Conservation (phyloP, 2,113 vertebrate genomes). For the Hyperoodon ampullatus region DNA sequence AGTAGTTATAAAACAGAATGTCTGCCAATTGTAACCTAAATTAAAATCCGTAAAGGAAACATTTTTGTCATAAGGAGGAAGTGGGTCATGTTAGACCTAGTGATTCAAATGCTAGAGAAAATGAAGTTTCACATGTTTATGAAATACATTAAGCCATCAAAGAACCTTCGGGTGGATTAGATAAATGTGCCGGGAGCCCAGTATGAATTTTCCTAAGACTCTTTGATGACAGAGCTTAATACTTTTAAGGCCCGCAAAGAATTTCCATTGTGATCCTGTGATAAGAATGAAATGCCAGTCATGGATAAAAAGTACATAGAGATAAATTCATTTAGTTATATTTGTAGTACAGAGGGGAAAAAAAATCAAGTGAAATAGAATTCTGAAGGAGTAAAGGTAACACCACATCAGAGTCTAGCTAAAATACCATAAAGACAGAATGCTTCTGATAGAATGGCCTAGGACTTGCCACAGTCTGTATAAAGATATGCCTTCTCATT, state of each 20-base stretch:
- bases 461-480: not conserved
- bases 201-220: conserved; percentile 40
- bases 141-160: conserved; percentile 55
- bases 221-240: conserved; percentile 46
- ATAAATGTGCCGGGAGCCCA: conserved; percentile 28
- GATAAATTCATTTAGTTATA: conserved; percentile 43
- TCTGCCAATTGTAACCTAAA: conserved; percentile 53
- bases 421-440: not conserved
- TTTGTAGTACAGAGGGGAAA: not conserved
- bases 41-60: conserved; percentile 43
- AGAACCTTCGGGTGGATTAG: conserved; percentile 28
- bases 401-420: not conserved
- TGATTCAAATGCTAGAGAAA: conserved; percentile 46
- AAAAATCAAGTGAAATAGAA: not conserved
- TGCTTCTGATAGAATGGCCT: not conserved
- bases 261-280: conserved; percentile 43
- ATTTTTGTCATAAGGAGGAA: conserved; percentile 43
- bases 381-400: not conserved
- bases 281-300: conserved; percentile 37
- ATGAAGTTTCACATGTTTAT: conserved; percentile 23
- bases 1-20: conserved; percentile 32
- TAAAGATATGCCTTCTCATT: not conserved
- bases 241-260: not conserved
- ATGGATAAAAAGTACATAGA: not conserved
- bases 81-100: conserved; percentile 24